Base-by-base conservation (phyloP, 1,140 invertebrate genomes). In the Nephila pilipes region DNA sequence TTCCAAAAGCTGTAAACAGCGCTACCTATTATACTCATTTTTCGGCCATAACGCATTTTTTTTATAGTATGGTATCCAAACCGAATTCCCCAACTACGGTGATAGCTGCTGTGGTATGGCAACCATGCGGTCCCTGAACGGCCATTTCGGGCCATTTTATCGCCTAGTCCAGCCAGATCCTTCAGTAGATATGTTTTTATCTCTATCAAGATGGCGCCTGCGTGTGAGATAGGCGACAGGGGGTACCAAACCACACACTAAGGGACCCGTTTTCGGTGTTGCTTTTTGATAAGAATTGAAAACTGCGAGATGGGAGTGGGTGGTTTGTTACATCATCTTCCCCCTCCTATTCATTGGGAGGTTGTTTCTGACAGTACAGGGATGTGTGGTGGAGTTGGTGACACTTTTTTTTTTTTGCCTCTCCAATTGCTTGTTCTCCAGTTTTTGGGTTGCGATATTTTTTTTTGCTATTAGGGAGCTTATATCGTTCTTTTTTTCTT, bases 121-220 rank as follows among this genome's bases (percentile, higher is more conserved):
- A 90, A 90, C 87, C 87, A 58, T 87, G 60, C 36, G 3, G 88
- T 90, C 88, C 87, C 79, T 38, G 57, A 92, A 92, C 81, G 90
- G 60, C 90, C 80, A 92, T 92, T 85, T 60, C 58, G 60, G 63
- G 32, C 60, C 58, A n/a, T 92, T 92, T 92, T 92, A 92, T 92
- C 90, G 63, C 81, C 80, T 32, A 58, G 90, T 92, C 90, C 90
- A 92, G 90, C 63, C 90, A 55, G 90, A 92, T 92, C 90, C 63
- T 29, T 69, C 60, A 25, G 54, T 32, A 25, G 90, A 92, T 92
- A 92, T 38, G 22, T 92, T 92, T 92, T 92, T 92, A 92, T 92
- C 90, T 85, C 25, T 69, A 92, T 92, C 90, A 92, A 92, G 90
- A 92, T 92, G 90, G 90, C 90, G 90, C 90, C 90, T 85, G 58